Evolutionary conservation across 2,797 vertebrate species (phyloP).

Genomic region (Muraenolepis orangiensis): DNA sequence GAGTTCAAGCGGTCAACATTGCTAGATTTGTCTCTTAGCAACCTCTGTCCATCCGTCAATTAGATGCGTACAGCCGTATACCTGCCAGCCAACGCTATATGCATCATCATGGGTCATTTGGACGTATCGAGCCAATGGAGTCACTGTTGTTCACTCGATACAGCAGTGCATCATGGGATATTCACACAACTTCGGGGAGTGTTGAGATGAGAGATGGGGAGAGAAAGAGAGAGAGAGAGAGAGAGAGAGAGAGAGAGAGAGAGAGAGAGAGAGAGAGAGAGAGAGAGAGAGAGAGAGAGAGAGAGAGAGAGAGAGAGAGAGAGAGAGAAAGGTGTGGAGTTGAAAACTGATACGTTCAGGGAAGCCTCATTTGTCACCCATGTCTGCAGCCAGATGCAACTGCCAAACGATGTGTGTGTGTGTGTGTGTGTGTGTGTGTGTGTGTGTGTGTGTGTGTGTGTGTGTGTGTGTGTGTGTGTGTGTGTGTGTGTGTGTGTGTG

Average conservation of each 20-base stretch:
- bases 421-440: conserved; percentile 29
- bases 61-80: no score
- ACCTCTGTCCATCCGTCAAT: no score
- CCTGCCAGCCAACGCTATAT: no score
- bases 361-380: conserved; percentile 69
- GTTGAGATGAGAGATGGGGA: neutral
- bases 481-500: conserved; percentile 29
- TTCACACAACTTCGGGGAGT: neutral
- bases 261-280: conserved; percentile 36
- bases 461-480: conserved; percentile 39
- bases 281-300: conserved; percentile 19
- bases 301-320: conserved; percentile 41
- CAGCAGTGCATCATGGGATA: no score
- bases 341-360: conserved; percentile 61
- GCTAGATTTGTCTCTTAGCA: no score
- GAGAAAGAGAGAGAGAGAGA: neutral
- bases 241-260: conserved; percentile 21
- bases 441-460: conserved; percentile 12
- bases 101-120: no score
- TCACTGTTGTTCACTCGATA: no score
- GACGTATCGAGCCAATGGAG: no score
- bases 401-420: conserved; percentile 40
- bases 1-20: no score
- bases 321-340: conserved; percentile 15
- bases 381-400: conserved; percentile 57